A percentile compares a stretch with the other conserved stretches of the same genome.
Conservation (phyloP, 2,113 vertebrate genomes). For the Alectura lathami region DNA sequence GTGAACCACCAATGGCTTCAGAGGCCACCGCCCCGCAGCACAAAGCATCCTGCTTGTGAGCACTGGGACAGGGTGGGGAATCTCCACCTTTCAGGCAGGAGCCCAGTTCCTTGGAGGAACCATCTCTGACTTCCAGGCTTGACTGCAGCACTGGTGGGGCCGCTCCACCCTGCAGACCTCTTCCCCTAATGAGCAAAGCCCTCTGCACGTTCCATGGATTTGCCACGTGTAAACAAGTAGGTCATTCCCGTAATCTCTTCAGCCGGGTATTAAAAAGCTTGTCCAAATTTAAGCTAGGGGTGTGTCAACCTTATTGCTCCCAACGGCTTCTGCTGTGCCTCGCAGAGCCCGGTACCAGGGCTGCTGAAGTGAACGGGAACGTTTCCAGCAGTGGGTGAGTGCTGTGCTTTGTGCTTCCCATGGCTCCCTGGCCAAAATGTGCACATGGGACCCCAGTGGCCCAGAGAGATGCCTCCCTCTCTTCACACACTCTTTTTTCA, state of each 20-base stretch:
- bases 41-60: neutral
- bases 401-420: neutral
- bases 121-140: neutral
- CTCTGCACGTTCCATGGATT: slow-evolving; percentile 25
- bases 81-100: neutral
- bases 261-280: slow-evolving; percentile 61
- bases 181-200: slow-evolving; percentile 28
- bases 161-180: neutral
- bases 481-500: neutral
- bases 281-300: slow-evolving; percentile 63
- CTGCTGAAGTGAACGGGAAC: neutral
- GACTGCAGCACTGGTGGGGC: neutral
- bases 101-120: neutral
- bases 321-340: neutral
- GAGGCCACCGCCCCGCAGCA: neutral
- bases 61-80: neutral
- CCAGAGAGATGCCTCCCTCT: neutral
- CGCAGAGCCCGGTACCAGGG: neutral
- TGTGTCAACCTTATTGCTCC: slow-evolving; percentile 45
- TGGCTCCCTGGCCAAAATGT: neutral
- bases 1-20: neutral
- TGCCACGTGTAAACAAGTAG: slow-evolving; percentile 46
- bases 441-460: neutral
- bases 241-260: slow-evolving; percentile 65
- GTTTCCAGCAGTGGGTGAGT: neutral